Evolutionary conservation across 2,797 vertebrate genomes (phyloP), one percentile per base, ranked within the genome.

Genomic region (Ctenopoma multispine): DNA sequence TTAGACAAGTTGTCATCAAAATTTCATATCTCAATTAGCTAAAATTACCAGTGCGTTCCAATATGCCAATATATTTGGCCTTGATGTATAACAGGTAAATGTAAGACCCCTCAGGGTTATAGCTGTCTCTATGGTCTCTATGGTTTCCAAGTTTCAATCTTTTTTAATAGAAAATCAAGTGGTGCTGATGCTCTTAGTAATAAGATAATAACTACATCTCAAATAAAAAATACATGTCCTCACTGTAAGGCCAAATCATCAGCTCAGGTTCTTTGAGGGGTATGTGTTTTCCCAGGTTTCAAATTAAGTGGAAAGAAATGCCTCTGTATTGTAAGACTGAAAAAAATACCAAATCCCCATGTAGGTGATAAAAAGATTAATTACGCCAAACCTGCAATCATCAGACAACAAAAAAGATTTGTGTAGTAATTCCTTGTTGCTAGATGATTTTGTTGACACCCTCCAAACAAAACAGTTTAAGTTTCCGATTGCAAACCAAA

Each of bases 361-460:
- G 48, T 6, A 50, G 31, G 44, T 3, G 15, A 64, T 77, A 51
- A 69, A 78, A 10, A 69, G 21, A 31, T 29, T 40, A 50, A 56
- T 24, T 1, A 20, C 18, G 15, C 15, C 53, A 38, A 63, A 75
- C 17, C 50, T 57, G 29, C 62, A 63, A 44, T n/a, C 18, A 54
- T 38, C n/a, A 61, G 5, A 43, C 17, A 40, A 29, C 20, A 15
- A 57, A 10, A 18, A 20, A 40, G 17, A 20, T 14, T 17, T 58
- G 12, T 38, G 38, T 36, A 40, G 43, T 65, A 9, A 50, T 63
- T 61, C 55, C 46, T 38, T 3, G 9, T 48, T 44, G 20, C 29
- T 79, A 57, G 69, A 59, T 72, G 60, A 59, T 71, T 81, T 11
- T 53, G 51, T 58, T 78, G 78, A 81, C 64, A 67, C 61, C 53